Evolutionary conservation across 2,797 vertebrate genomes (phyloP), one percentile per base, ranked within the genome.

Genomic region (Limosa lapponica): DNA sequence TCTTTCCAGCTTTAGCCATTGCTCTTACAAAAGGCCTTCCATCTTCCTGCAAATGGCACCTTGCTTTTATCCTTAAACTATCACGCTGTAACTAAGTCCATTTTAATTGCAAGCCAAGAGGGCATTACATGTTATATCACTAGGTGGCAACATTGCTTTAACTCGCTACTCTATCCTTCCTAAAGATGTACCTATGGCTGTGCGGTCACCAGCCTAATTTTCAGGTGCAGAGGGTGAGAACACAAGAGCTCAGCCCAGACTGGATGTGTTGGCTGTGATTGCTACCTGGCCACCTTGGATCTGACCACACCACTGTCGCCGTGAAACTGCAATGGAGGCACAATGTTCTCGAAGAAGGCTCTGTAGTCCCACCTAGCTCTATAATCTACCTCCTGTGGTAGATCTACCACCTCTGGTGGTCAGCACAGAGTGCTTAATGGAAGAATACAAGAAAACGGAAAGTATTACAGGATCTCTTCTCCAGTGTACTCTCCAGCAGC

Each of bases 111-210:
- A 48, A 28, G 8, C 25, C 67, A 71, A 36, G 49, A 80, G 66
- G 58, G 69, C 49, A 72, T 19, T n/a, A 15, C 11, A 9, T 6
- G 15, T 37, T 41, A 5, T 27, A 57, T 89, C 95, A 79, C 86
- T 95, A 97, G 96, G 62, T 84, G 96, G 95, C 95, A 95, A 88
- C 52, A 44, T 49, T 57, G 85, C 70, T 70, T 62, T 82, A 48
- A 59, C 25, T 70, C 41, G 28, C 28, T 3, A 28, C 28, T 34
- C 34, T 5, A 8, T 10, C 15, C 19, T 39, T 36, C 23, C 10
- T 19, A 5, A 77, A 59, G 43, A 2, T 3, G 23, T 7, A 10
- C 6, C 3, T 3, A 1, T 4, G n/a, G 34, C 24, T 77, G 32
- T 8, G 46, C 27, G 22, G 22, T 52, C 27, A 30, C 4, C 25